Evolutionary conservation across 2,113 vertebrate species (phyloP), one percentile per base, ranked within the genome.

Genomic region (Neotoma lepida): DNA sequence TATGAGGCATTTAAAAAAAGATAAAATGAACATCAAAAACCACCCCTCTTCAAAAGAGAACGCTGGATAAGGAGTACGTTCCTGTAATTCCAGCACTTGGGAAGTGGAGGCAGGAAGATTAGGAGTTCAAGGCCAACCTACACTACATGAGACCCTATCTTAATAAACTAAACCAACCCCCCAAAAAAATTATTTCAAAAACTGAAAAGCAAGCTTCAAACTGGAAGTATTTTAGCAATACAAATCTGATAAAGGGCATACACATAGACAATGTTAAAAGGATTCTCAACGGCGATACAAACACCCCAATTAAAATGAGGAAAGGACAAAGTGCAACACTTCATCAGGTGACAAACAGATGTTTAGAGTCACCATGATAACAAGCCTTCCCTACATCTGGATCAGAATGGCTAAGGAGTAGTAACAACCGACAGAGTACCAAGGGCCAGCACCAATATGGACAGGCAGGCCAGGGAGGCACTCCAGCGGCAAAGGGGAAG

Each of bases 381-480:
- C 0, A 15, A 2, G 1, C 10, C 33, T 1, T 5, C 22, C 28
- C 4, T 28, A 66, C 4, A 3, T 39, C 61, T 22, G 20, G 63
- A 28, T 15, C 2, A 1, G 56, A 46, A 30, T 18, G 24, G 15
- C 49, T 56, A 15, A 41, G 35, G 24, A 39, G 2, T 5, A 1
- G 18, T 10, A 33, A n/a, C 13, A 26, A 26, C 49, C 1, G 56
- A 46, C 22, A 4, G 6, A 9, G 56, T 7, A 64, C 56, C 66
- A 1, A 33, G 30, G 0, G 10, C 71, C 7, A 9, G 13, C 49
- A 22, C 24, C 44, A 6, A 26, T 0, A 26, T 1, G 4, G n/a
- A 4, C 28, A 20, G 33, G 10, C 14, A 39, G 18, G 63, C 49
- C 49, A 9, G n/a, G 49, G 58, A 49, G 28, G 58, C 13, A n/a